Base-by-base conservation (phyloP, 2,113 vertebrate genomes). In the Amia ocellicauda region DNA sequence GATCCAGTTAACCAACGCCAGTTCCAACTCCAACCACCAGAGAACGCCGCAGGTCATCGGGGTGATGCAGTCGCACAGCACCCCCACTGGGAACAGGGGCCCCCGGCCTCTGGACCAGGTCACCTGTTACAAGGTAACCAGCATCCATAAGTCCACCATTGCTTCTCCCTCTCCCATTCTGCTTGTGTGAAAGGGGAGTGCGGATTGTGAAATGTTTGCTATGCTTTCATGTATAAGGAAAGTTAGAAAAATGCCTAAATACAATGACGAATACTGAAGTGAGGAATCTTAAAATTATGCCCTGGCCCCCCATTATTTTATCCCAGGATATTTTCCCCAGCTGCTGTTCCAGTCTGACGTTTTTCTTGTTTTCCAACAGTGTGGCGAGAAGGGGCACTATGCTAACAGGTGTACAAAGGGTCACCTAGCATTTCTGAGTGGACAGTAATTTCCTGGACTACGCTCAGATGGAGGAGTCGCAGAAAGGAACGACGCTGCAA, bases 321-420 rank as follows among this genome's bases (percentile, higher is more conserved):
- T n/a, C n/a, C n/a, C n/a, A n/a, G n/a, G n/a, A n/a, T n/a, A n/a
- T n/a, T n/a, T n/a, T n/a, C n/a, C n/a, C n/a, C n/a, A n/a, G n/a
- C n/a, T n/a, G n/a, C n/a, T n/a, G n/a, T n/a, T n/a, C n/a, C n/a
- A n/a, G n/a, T n/a, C n/a, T n/a, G n/a, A n/a, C n/a, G n/a, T n/a
- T 72, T 20, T 31, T 4, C 63, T 63, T 24, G 64, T 31, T 70
- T 55, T 66, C 74, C 66, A 78, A 28, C 59, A 99, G 97, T 99
- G 97, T 76, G 97, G 97, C 47, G 97, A 99, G 79, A 98, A 98
- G 83, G 97, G 97, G 75, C 97, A 99, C 81, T 99, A 99, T 55
- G 97, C 97, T 83, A 99, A 99, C 89, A 94, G 97, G 90, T 99
- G 97, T 81, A 97, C 93, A 69, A 99, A 99, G 88, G 96, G 97